Percentiles rank a stretch among this genome's conserved stretches.
phyloP scores from a whole-genome alignment of 2,888 invertebrate genomes.

The Meteorus cinctellus region DNA sequence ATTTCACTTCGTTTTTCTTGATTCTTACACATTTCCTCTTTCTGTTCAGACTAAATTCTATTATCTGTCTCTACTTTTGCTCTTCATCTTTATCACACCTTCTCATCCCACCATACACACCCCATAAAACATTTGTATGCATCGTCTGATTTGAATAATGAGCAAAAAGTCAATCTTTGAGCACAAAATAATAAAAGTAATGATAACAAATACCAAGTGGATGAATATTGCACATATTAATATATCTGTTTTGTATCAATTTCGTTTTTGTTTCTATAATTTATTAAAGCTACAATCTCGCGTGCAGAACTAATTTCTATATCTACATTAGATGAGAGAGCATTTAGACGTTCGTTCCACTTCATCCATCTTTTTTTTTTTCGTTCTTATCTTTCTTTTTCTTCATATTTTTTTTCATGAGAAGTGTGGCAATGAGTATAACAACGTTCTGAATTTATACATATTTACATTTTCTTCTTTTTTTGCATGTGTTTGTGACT shows the following conservation, averaged over 20 bases:
- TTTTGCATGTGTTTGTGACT: slow-evolving; percentile 29
- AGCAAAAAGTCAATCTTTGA: slow-evolving; percentile 30
- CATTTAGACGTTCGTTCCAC: slow-evolving; percentile 23
- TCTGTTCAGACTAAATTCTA: not conserved
- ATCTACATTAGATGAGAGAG: slow-evolving; percentile 27
- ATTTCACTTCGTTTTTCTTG: not conserved
- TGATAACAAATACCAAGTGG: slow-evolving; percentile 9
- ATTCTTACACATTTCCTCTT: slow-evolving; percentile 14
- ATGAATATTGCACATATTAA: slow-evolving; percentile 25
- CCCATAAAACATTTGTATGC: not conserved
- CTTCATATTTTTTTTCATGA: slow-evolving; percentile 39
- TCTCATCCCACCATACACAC: not conserved
- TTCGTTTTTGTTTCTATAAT: slow-evolving; percentile 4
- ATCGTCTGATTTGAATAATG: slow-evolving; percentile 17
- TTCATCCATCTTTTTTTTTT: slow-evolving; percentile 13
- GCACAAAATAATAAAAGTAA: slow-evolving; percentile 27
- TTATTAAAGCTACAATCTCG: slow-evolving; percentile 36
- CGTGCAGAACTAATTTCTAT: slow-evolving; percentile 52
- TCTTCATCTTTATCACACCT: not conserved
- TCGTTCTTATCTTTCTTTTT: slow-evolving; percentile 29
- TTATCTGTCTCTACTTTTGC: not conserved
- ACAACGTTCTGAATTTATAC: slow-evolving; percentile 50
- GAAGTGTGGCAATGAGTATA: slow-evolving; percentile 40
- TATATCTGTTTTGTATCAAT: not conserved
- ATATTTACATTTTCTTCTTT: slow-evolving; percentile 48